Percentiles rank a stretch among this genome's conserved stretches.
Conservation (phyloP, 2,888 invertebrate genomes). For the Drosophila buzzatii region DNA sequence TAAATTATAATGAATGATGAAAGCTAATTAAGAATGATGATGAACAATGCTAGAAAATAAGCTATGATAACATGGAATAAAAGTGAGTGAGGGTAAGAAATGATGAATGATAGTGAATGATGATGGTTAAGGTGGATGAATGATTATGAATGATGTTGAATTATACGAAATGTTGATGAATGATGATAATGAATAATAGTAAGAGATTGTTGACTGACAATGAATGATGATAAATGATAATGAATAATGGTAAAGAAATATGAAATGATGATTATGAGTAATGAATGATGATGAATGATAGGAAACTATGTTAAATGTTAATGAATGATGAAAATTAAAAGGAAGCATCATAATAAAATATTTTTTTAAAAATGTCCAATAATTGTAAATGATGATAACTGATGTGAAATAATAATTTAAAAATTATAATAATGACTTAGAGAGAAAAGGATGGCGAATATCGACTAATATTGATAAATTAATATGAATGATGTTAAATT, state of each 20-base stretch:
- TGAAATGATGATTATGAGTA: background rate
- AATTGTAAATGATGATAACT: no score
- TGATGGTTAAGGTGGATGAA: background rate
- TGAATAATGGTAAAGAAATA: background rate
- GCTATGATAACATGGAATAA: no score
- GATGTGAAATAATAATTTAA: background rate
- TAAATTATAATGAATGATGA: background rate
- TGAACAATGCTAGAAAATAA: no score
- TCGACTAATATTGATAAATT: background rate
- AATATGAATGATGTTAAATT: background rate
- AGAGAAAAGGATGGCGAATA: no score
- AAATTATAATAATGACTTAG: background rate
- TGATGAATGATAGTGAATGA: background rate
- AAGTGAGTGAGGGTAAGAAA: no score
- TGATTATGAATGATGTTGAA: background rate
- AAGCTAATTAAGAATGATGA: no score
- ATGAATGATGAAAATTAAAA: background rate
- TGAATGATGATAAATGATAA: background rate
- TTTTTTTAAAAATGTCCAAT: no score
- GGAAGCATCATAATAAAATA: no score
- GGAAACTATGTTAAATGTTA: background rate
- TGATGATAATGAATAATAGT: background rate
- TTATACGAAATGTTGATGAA: background rate
- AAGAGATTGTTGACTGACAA: no score
- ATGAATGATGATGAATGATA: background rate